Evolutionary conservation across 2,113 vertebrate genomes (phyloP), one percentile per base, ranked within the genome.

Genomic region (Muntiacus muntjak): DNA sequence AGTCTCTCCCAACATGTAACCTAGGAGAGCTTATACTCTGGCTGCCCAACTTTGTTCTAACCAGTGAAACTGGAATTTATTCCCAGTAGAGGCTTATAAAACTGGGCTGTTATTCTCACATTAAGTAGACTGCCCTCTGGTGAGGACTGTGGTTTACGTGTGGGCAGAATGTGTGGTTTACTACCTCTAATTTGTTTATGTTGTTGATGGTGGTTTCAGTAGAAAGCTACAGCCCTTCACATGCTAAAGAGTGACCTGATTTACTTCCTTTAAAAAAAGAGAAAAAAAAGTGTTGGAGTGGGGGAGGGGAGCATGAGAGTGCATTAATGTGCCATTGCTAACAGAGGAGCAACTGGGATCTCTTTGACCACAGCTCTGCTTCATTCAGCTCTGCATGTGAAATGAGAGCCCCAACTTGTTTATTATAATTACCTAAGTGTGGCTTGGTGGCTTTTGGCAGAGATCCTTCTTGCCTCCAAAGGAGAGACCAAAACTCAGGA

Each of bases 71-170:
- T 97, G 95, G 97, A 98, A 97, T 96, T 98, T 97, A 98, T 97
- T 97, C 97, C 98, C 97, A 96, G 95, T 64, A 92, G 60, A 98
- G 97, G 96, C 94, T 81, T 97, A 87, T 95, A 94, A 98, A 98
- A 94, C 92, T 92, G 90, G 95, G 93, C 95, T 97, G 98, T 98
- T 97, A 98, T 98, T 98, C 97, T 97, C 98, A 95, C 97, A 97
- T 98, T 98, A 98, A 98, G 98, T 98, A 98, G 97, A 97, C 98
- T 98, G 98, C 98, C 98, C 98, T 98, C 98, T 98, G 98, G 98
- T 98, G 98, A 98, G 97, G 96, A 93, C 96, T 98, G 98, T 95
- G 98, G 98, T 97, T 97, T 97, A 67, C 2, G 89, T 98, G 98
- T 98, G 98, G 98, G 97, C 93, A 98, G 97, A 97, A 79, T 4